phyloP scores from a whole-genome alignment of 2,888 invertebrate genomes.

The Ptilodon capucinus region DNA sequence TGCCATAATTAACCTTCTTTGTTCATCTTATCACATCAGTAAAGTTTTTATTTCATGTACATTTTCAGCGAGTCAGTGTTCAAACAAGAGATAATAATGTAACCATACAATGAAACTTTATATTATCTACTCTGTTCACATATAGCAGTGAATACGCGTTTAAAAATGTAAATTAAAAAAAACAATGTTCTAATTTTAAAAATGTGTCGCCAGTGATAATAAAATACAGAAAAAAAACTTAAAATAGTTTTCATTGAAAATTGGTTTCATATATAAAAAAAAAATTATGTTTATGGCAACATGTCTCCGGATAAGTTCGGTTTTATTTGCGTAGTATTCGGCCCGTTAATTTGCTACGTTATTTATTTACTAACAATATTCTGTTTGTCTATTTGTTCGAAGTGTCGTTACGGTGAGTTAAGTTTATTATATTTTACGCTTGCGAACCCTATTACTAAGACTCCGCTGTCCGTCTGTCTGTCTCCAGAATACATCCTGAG shows the following conservation, averaged over 20 bases:
- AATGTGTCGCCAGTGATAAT: neutral
- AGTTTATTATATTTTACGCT: neutral
- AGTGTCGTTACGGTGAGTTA: constrained; percentile 34
- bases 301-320: constrained; percentile 38
- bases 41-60: neutral
- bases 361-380: constrained; percentile 40
- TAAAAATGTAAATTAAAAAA: neutral
- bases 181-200: neutral
- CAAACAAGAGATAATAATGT: neutral
- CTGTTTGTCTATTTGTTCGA: constrained; percentile 21
- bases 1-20: neutral
- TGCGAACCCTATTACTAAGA: no score
- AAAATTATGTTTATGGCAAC: constrained; percentile 2
- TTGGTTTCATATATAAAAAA: neutral
- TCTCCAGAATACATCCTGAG: no score
- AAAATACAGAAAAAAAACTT: no score
- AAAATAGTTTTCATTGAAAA: no score
- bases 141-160: neutral
- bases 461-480: no score
- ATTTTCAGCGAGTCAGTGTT: neutral
- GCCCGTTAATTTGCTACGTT: constrained; percentile 45
- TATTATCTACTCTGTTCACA: neutral
- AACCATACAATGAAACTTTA: neutral
- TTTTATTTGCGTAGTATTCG: constrained; percentile 42
- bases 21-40: neutral